Evolutionary conservation across 2,888 invertebrate species (phyloP), one percentile per base, ranked within the genome.

Genomic region (Carcina quercana): DNA sequence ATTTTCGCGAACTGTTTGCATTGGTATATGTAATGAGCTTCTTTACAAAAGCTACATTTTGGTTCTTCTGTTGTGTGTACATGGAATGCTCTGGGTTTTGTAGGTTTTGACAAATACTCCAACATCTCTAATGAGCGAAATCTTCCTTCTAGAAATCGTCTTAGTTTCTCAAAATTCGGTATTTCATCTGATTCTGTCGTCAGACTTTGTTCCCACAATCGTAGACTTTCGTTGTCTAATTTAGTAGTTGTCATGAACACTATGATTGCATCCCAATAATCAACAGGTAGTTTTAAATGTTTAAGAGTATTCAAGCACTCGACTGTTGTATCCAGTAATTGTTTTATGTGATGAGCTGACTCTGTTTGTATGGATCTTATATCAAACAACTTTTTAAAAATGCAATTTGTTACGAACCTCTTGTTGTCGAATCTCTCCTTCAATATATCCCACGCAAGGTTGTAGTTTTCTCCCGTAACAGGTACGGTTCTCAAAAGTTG

Each of bases 91-190:
- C n/a, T n/a, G n/a, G n/a, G n/a, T n/a, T n/a, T n/a, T n/a, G n/a
- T n/a, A n/a, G n/a, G n/a, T n/a, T n/a, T n/a, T 4, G n/a, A 46
- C 15, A 7, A 54, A 15, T 31, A n/a, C n/a, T n/a, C n/a, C n/a
- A n/a, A n/a, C n/a, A n/a, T n/a, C n/a, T 57, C 53, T 6, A 52
- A 25, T 5, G 47, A 39, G 6, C 49, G 37, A 30, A 52, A 53
- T 25, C 42, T 46, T 1, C 35, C 12, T 35, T 54, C 47, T 7
- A 51, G 26, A 37, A 53, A 53, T 25, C 12, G 33, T 22, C 37
- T 28, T 4, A 45, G 35, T 6, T 38, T 36, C 15, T 20, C 20
- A 39, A 39, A 44, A n/a, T 25, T 39, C 7, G 42, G 41, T 22
- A 49, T 28, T 17, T 35, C 28, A 4, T 43, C 38, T 6, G 22